Base-by-base conservation (phyloP, 2,888 invertebrate genomes). In the Aricia artaxerxes region DNA sequence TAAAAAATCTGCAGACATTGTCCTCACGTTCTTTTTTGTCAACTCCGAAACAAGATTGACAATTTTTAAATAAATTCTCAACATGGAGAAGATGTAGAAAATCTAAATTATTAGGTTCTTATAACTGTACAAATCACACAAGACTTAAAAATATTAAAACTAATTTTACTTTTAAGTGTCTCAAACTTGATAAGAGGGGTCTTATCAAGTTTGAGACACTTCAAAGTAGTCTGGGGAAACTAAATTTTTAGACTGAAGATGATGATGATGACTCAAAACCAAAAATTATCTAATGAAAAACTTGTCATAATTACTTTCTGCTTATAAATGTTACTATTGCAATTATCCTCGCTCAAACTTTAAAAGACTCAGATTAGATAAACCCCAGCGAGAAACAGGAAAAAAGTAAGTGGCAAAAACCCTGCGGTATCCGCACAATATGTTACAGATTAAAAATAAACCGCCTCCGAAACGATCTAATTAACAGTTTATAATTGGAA, bases 401-500 rank as follows among this genome's bases (percentile, higher is more conserved):
- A 69, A 69, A 69, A 49, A 49, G 11, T 49, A 49, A 64, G 53
- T 78, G 80, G 79, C 78, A 80, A 79, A 80, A 80, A 78, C 60
- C 78, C 80, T 61, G 78, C 69, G 57, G 79, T 81, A 81, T 79
- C 78, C 82, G 80, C 79, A 44, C 77, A 76, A 53, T 31, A 31
- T 79, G 78, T 80, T 60, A 77, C 79, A 79, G 76, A 81, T 77
- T 79, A 77, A 81, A 80, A 79, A 78, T 53, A 76, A 76, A 76
- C 79, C 81, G 79, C 44, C 73, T 78, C 80, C 82, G 81, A 80
- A 83, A 84, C 83, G 83, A 85, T 82, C 86, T 87, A 86, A 87
- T 87, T 87, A 86, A 87, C 85, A 82, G 84, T 85, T 84, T 86
- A 86, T 87, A 92, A 91, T 91, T 88, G 89, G 90, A 91, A 94